Evolutionary conservation across 2,797 vertebrate species (phyloP), one percentile per base, ranked within the genome.

Genomic region (Sparus aurata): DNA sequence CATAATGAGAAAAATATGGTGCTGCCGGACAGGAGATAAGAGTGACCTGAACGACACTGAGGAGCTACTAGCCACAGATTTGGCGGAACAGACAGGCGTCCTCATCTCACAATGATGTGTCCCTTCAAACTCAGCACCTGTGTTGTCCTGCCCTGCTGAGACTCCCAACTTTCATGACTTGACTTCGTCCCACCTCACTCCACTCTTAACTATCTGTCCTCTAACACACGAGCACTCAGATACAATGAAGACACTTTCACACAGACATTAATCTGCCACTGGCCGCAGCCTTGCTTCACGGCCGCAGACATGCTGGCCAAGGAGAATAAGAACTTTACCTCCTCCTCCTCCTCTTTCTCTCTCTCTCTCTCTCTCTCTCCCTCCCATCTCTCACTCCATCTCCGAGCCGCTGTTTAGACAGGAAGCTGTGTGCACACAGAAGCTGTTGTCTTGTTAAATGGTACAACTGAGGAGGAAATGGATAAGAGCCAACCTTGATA

Each of bases 1-100:
- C 69, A 73, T 85, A 90, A 90, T 87, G 79, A 91, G 84, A 84
- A 89, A 88, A 90, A 84, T 61, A 77, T 52, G 61, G 47, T 12
- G 4, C 64, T 53, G 72, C 64, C 49, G 74, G 72, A 72, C 70
- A 47, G 59, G 58, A 85, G 86, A 89, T 88, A 79, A 84, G 62
- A 15, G 67, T 67, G 74, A 92, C 88, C 85, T 70, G 61, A 13
- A 1, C 22, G 12, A 83, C 73, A 75, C 63, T 0, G 45, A 49
- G 47, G 65, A 60, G 59, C 22, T 55, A 23, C 49, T 11, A 41
- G 54, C 16, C 43, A 52, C 18, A n/a, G 53, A 87, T 72, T 82
- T 34, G 41, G n/a, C 30, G 34, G 23, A 85, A 66, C 8, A 75
- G 70, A 79, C 63, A 53, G 58, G 73, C 15, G 53, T 73, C 61